phyloP scores from a whole-genome alignment of 1,140 invertebrate genomes.

The Eumeta japonica region DNA sequence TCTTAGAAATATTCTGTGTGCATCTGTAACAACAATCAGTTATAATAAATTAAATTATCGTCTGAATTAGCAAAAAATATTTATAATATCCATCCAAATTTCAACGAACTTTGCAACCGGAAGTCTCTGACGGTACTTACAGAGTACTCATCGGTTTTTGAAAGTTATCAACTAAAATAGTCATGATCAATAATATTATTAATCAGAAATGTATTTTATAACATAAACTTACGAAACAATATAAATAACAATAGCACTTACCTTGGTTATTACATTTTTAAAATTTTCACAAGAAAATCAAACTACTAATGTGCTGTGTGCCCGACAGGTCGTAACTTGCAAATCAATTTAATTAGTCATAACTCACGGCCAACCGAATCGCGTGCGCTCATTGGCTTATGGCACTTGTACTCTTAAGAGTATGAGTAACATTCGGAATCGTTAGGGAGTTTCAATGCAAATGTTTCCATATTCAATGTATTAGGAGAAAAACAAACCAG shows the following conservation, averaged over 20 bases:
- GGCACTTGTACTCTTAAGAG: slow-evolving; percentile 18
- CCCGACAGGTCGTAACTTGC: slow-evolving; percentile 16
- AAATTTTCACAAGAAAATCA: slow-evolving; percentile 15
- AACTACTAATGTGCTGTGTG: slow-evolving; percentile 16
- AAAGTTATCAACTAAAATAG: slow-evolving; percentile 18
- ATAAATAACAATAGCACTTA: slow-evolving; percentile 14
- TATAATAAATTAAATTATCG: slow-evolving; percentile 16
- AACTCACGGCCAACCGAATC: slow-evolving; percentile 15
- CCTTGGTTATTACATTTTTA: slow-evolving; percentile 19
- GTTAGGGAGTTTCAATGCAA: slow-evolving; percentile 15
- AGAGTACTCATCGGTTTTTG: slow-evolving; percentile 21
- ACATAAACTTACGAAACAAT: slow-evolving; percentile 16
- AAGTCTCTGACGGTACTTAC: slow-evolving; percentile 21
- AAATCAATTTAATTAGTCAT: slow-evolving; percentile 14
- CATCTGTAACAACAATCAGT: slow-evolving; percentile 21
- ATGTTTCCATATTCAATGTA: slow-evolving; percentile 20
- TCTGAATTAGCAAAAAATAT: slow-evolving; percentile 17
- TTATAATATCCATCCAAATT: slow-evolving; percentile 18
- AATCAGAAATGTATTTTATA: slow-evolving; percentile 12
- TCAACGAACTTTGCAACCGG: slow-evolving; percentile 16
- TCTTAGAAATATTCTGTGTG: slow-evolving; percentile 22
- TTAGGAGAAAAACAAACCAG: slow-evolving; percentile 21
- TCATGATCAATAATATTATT: slow-evolving; percentile 14
- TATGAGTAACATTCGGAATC: too few species aligned
- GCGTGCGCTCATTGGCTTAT: slow-evolving; percentile 19